A percentile compares a stretch with the other conserved stretches of the same genome.
phyloP scores from a whole-genome alignment of 1,140 invertebrate genomes.

The Scaptomyza pallida region DNA sequence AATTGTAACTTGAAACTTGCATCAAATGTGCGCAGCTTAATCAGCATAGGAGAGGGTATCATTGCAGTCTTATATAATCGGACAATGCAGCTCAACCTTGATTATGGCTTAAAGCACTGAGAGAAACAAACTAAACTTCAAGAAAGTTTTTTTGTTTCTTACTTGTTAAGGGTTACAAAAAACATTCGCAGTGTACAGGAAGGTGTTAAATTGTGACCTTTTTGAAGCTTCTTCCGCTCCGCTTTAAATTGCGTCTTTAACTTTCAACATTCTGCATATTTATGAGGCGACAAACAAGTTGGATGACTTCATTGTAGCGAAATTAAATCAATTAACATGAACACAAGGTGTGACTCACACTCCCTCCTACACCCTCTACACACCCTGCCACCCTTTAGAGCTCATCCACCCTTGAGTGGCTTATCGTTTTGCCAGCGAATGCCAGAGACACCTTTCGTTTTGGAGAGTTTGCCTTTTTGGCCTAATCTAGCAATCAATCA shows the following conservation, averaged over 20 bases:
- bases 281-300: constrained; percentile 62
- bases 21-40: constrained; percentile 39
- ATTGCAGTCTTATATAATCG: constrained; percentile 20
- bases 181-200: neutral
- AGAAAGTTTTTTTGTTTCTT: too few species aligned
- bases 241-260: constrained; percentile 13
- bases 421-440: constrained; percentile 49
- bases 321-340: constrained; percentile 81
- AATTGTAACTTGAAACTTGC: constrained; percentile 64
- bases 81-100: constrained; percentile 11
- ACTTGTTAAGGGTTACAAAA: neutral
- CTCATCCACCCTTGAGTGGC: constrained; percentile 3
- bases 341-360: constrained; percentile 55
- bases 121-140: neutral
- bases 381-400: neutral
- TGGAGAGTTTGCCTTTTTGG: constrained; percentile 7
- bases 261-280: constrained; percentile 56
- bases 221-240: neutral
- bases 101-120: neutral
- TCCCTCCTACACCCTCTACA: neutral
- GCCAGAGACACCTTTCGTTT: constrained; percentile 23
- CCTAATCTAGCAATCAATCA: constrained; percentile 80
- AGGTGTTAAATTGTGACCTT: neutral
- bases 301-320: constrained; percentile 76
- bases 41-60: constrained; percentile 38